These are phyloP conservation scores for Pangasius mekongensis DNA, from an alignment of 2,797 vertebrate genomes.

Conservation along the genomic window DNA sequence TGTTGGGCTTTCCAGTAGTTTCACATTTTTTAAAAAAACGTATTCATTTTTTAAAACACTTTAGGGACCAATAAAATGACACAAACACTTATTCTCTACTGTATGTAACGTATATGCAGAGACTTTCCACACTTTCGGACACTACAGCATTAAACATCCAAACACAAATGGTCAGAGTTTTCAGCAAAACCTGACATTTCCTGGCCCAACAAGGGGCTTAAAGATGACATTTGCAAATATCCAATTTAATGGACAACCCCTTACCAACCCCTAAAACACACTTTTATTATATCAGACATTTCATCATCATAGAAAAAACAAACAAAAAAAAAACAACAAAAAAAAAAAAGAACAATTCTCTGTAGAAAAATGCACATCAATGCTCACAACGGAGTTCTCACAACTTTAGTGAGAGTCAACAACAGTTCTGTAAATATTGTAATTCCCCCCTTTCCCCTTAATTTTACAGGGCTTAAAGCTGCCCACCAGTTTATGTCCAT, in stretches of 20 bases:
- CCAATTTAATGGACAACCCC: constrained; percentile 41
- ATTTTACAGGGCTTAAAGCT: constrained; percentile 13
- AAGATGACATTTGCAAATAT: constrained; percentile 47
- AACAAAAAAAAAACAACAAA: constrained; percentile 26
- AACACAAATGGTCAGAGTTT: constrained; percentile 43
- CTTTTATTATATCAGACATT: constrained; percentile 34
- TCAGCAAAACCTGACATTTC: constrained; percentile 26
- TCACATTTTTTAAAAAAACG: not conserved
- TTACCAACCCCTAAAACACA: constrained; percentile 27
- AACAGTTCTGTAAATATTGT: constrained; percentile 9
- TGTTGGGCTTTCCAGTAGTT: constrained; percentile 2
- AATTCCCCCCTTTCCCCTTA: not conserved
- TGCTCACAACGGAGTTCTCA: constrained; percentile 27
- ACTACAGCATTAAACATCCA: constrained; percentile 51
- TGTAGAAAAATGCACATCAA: constrained; percentile 39
- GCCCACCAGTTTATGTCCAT: not conserved
- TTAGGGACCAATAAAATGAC: constrained; percentile 32
- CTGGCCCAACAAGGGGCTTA: constrained; percentile 17
- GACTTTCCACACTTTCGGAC: constrained; percentile 42
- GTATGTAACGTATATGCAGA: constrained; percentile 42
- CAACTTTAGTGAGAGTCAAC: constrained; percentile 5
- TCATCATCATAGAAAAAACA: constrained; percentile 31
- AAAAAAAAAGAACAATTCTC: constrained; percentile 30
- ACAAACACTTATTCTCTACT: constrained; percentile 49
- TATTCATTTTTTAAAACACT: constrained; percentile 15